A percentile compares a stretch with the other conserved stretches of the same genome.
Evolutionary conservation across 2,113 vertebrate genomes (phyloP).

Genomic region (Anarhynchus alexandrinus): DNA sequence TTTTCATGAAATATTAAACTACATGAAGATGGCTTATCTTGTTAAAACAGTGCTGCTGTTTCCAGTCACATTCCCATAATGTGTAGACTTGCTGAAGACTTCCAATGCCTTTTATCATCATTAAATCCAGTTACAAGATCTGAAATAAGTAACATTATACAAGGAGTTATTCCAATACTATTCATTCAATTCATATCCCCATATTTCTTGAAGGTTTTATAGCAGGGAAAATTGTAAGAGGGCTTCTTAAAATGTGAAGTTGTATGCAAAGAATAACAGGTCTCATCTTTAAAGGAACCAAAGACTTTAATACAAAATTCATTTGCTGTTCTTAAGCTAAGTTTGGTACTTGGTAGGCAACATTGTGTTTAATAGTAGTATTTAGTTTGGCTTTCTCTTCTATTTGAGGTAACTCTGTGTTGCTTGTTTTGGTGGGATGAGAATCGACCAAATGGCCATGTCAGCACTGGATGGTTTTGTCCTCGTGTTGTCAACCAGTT

Average conservation of each 20-base stretch:
- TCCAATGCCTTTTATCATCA: not conserved
- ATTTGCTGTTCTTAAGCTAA: not conserved
- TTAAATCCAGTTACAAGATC: not conserved
- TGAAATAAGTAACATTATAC: not conserved
- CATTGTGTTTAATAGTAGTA: not conserved
- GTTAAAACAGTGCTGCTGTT: not conserved
- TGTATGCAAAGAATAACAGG: not conserved
- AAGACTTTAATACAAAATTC: not conserved
- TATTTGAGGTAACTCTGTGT: not conserved
- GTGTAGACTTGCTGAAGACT: not conserved
- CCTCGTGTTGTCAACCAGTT: not conserved
- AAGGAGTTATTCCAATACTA: not conserved
- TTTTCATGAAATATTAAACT: not conserved
- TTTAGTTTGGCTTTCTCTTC: not conserved
- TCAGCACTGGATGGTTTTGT: not conserved
- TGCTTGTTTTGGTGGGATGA: not conserved
- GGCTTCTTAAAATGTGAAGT: not conserved
- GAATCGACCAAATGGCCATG: not conserved
- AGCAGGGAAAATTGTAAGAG: not conserved
- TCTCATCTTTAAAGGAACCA: not conserved
- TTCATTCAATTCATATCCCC: not conserved
- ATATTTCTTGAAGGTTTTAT: not conserved
- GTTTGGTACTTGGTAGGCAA: not conserved
- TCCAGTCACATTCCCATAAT: not conserved
- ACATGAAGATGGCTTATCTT: not conserved